Evolutionary conservation across 1,140 invertebrate species (phyloP), one percentile per base, ranked within the genome.

Genomic region (Lanistes nyassanus): DNA sequence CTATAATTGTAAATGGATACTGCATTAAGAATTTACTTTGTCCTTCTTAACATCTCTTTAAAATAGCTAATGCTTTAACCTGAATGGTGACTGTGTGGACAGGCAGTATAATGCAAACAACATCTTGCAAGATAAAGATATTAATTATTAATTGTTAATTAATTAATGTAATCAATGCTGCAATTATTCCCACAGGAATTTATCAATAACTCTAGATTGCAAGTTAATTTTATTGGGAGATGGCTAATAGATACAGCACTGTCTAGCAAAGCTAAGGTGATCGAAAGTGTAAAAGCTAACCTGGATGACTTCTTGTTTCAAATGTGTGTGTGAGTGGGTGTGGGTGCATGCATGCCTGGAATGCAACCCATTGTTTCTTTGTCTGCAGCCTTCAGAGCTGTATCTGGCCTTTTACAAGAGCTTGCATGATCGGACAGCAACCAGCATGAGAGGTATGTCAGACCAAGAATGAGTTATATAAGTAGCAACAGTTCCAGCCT

Each of bases 241-340:
- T 42, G 21, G 16, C 26, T 39, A n/a, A 5, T 23, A 11, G 21
- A 31, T n/a, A 11, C 37, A 37, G 26, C 2, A 67, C 36, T 9
- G 0, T 37, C 4, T n/a, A 16, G 16, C 16, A 11, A 67, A 36
- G 26, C 36, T 26, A 7, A 67, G 2, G 29, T 36, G 39, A 7
- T 36, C 62, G 39, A 29, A 65, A 29, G 39, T 23, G 39, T 36
- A 31, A 29, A 65, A 29, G 39, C 62, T 16, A 29, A 23, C 29
- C 34, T 36, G 29, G 5, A 65, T 36, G 23, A 29, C 34, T 36
- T 5, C 62, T 2, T 3, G 9, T 13, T 3, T n/a, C 34, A n/a
- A 19, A n/a, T 39, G 64, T 66, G 64, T 9, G 64, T 39, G 36
- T 39, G 64, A 39, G 64, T n/a, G 64, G 37, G 64, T n/a, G 21